These are phyloP conservation scores for Rhabdophis nuchalis DNA, from an alignment of 2,797 vertebrate species.

Conservation along the genomic window DNA sequence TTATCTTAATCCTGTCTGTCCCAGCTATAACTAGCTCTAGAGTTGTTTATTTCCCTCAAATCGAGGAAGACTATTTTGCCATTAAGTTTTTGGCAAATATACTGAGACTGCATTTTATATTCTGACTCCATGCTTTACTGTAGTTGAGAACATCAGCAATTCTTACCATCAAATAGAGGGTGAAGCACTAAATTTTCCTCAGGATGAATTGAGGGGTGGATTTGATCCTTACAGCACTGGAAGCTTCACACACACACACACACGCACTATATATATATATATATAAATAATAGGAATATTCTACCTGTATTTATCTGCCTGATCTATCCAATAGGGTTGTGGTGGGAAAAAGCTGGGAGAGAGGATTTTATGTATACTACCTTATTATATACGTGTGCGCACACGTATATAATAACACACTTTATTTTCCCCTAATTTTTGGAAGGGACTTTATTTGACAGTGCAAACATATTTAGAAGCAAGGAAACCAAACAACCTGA, in stretches of 20 bases:
- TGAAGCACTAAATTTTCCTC: not conserved
- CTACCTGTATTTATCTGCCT: not conserved
- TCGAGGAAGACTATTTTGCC: not conserved
- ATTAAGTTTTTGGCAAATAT: not conserved
- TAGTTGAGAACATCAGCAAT: not conserved
- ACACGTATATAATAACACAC: no score
- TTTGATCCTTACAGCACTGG: not conserved
- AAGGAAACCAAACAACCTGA: not conserved
- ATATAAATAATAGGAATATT: no score
- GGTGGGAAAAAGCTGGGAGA: not conserved
- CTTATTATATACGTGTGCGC: no score
- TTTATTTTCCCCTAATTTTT: not conserved
- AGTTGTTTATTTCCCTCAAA: not conserved
- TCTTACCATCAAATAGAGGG: not conserved
- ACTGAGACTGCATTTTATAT: not conserved
- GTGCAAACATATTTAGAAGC: not conserved
- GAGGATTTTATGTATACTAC: not conserved
- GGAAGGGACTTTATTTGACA: not conserved
- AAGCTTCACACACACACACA: no score
- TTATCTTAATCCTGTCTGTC: not conserved
- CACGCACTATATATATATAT: no score
- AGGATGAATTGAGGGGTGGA: not conserved
- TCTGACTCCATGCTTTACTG: not conserved
- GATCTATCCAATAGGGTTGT: not conserved
- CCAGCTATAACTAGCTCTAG: not conserved